phyloP scores from a whole-genome alignment of 2,888 invertebrate genomes.

The Endotricha flammealis region DNA sequence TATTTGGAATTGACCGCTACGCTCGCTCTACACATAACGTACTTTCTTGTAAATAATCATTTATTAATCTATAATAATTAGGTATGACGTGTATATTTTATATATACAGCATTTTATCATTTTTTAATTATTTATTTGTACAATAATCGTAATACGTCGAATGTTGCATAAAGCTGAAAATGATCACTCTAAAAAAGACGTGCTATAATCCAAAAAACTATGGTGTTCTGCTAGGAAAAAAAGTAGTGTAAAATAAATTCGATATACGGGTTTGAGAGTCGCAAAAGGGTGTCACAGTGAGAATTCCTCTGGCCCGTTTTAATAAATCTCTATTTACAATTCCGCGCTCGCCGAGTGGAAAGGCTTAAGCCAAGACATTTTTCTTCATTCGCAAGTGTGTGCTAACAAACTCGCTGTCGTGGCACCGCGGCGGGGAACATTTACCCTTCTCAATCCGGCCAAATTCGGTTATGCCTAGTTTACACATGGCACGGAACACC shows the following conservation, averaged over 20 bases:
- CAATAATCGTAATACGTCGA: no score
- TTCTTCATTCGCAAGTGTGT: conserved; percentile 73
- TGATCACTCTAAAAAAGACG: no score
- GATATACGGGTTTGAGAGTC: conserved; percentile 11
- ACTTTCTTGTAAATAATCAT: no score
- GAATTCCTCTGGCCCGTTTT: conserved; percentile 65
- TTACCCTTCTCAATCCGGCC: conserved; percentile 53
- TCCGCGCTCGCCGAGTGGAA: conserved; percentile 63
- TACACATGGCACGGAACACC: neutral
- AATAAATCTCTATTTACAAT: conserved; percentile 76
- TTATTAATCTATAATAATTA: no score
- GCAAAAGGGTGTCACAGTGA: conserved; percentile 48
- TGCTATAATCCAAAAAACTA: no score
- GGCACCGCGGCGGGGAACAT: conserved; percentile 42
- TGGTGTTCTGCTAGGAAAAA: no score
- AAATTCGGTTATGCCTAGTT: conserved; percentile 40
- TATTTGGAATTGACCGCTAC: no score
- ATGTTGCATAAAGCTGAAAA: no score
- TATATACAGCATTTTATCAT: no score
- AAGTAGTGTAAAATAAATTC: conserved; percentile 28
- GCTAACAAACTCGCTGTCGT: conserved; percentile 62
- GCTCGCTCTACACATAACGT: no score
- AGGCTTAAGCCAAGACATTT: conserved; percentile 74
- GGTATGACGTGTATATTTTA: no score
- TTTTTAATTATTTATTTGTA: no score